phyloP scores from a whole-genome alignment of 2,113 vertebrate genomes.

The Pongo pygmaeus region DNA sequence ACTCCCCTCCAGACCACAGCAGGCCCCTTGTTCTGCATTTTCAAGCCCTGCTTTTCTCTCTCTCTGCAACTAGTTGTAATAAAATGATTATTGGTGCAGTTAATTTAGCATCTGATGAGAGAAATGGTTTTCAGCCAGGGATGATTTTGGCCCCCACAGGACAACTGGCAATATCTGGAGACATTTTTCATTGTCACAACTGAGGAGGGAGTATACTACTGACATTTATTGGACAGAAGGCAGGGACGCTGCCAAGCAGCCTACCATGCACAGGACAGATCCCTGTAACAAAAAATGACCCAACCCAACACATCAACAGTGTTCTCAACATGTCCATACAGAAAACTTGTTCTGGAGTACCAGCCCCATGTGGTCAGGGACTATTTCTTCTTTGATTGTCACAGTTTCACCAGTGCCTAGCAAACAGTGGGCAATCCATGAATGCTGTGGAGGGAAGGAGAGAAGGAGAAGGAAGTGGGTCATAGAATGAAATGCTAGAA shows the following conservation, averaged over 20 bases:
- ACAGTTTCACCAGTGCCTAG: background rate
- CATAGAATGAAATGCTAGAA: background rate
- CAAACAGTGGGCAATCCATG: background rate
- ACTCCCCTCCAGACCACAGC: background rate
- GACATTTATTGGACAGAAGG: background rate
- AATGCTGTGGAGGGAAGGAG: background rate
- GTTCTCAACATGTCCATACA: background rate
- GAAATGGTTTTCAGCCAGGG: background rate
- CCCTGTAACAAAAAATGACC: background rate
- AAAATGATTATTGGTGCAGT: background rate
- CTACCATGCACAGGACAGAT: background rate
- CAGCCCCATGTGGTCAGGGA: background rate
- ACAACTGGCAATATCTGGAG: background rate
- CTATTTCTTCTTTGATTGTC: background rate
- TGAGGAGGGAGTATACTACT: background rate
- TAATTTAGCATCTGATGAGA: background rate
- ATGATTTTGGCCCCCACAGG: background rate
- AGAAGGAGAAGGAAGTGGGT: background rate
- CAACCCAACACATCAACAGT: background rate
- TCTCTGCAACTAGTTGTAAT: background rate
- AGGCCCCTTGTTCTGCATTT: background rate
- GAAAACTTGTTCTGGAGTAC: background rate
- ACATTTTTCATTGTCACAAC: background rate
- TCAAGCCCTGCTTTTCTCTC: background rate
- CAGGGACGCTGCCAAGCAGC: background rate